phyloP scores from a whole-genome alignment of 2,888 invertebrate genomes.

The Orgyia antiqua region DNA sequence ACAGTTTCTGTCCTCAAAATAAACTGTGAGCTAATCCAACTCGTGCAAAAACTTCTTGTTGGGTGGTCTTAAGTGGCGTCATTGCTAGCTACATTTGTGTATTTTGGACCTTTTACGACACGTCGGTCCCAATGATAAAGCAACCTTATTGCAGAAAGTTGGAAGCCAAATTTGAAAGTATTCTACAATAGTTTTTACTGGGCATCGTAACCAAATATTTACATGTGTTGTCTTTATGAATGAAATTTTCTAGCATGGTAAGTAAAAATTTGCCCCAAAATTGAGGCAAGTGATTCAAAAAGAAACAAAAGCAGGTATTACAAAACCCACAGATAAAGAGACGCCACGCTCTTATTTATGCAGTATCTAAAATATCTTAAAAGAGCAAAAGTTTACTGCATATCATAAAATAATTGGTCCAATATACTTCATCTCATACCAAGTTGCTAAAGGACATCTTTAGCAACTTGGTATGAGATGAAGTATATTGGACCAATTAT shows the following conservation, averaged over 20 bases:
- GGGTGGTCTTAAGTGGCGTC: conserved; percentile 74
- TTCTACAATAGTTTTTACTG: conserved; percentile 26
- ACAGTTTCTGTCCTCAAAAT: conserved; percentile 46
- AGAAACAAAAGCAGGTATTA: no score
- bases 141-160: not conserved
- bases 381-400: no score
- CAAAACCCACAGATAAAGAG: not conserved
- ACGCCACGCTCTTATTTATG: not conserved
- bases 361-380: not conserved
- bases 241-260: conserved; percentile 43
- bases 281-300: not conserved
- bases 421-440: no score
- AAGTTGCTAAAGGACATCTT: no score
- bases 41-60: conserved; percentile 58
- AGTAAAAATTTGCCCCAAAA: no score
- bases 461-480: no score
- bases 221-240: conserved; percentile 65
- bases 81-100: conserved; percentile 59
- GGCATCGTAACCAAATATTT: conserved; percentile 61
- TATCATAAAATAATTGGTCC: no score
- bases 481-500: no score
- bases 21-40: conserved; percentile 49
- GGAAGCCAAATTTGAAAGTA: conserved; percentile 16
- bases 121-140: conserved; percentile 5
- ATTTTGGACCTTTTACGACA: conserved; percentile 42